phyloP scores from a whole-genome alignment of 2,888 invertebrate genomes.

The Pseudanteris insignis region DNA sequence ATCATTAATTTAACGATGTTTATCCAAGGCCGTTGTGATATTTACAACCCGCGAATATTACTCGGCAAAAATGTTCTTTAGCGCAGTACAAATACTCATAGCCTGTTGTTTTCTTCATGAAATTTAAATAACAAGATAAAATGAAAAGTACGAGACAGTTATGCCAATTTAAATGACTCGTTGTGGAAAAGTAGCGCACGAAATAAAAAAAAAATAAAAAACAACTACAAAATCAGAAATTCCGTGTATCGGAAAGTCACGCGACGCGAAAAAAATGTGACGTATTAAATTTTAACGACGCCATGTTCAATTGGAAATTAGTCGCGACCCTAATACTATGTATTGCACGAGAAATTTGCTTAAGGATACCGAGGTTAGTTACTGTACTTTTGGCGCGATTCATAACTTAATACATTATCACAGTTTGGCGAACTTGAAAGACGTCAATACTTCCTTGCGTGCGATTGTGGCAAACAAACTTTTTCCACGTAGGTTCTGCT shows the following conservation, averaged over 20 bases:
- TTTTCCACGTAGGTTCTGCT: constrained; percentile 29
- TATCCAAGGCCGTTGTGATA: constrained; percentile 32
- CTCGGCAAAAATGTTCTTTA: too few species aligned
- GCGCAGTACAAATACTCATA: too few species aligned
- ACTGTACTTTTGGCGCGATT: constrained; percentile 12
- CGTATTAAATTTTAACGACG: constrained; percentile 10
- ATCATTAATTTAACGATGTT: constrained; percentile 23
- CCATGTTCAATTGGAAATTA: constrained; percentile 1
- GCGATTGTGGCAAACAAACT: constrained; percentile 17
- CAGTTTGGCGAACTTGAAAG: constrained; percentile 27
- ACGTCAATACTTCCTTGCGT: constrained; percentile 41
- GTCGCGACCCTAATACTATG: too few species aligned
- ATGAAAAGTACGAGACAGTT: too few species aligned
- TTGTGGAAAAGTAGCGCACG: constrained; percentile 18
- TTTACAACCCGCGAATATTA: constrained; percentile 10
- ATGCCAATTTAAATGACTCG: constrained; percentile 24
- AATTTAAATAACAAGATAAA: too few species aligned
- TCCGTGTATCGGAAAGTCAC: constrained; percentile 17
- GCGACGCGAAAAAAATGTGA: constrained; percentile 14
- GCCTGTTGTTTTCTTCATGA: too few species aligned
- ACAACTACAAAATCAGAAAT: constrained; percentile 7
- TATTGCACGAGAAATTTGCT: constrained; percentile 1
- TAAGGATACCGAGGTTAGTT: constrained; percentile 1
- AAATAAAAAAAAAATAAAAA: constrained; percentile 17
- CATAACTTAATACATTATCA: constrained; percentile 16